Base-by-base conservation (phyloP, 2,888 invertebrate species). In the Ctenicera cuprea region DNA sequence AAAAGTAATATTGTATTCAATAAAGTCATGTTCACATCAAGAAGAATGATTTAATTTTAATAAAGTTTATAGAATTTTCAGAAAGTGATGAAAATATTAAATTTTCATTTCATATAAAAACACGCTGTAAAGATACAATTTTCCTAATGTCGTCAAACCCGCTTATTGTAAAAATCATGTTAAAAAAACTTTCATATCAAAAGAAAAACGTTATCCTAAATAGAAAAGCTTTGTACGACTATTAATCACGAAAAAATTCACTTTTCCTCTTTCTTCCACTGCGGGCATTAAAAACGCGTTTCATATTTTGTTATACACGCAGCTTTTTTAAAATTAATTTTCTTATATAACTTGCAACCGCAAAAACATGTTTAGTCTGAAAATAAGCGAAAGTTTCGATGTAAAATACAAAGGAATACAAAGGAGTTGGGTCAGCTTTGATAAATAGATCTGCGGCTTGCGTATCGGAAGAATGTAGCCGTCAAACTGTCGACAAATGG, bases 401-500 rank as follows among this genome's bases (percentile, higher is more conserved):
- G 52, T 65, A 65, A 52, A 52, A 41, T 52, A 52, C 37, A 67
- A 43, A 67, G 59, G 59, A 67, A 67, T 67, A 67, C 67, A 67
- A 67, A 67, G 41, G 59, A 45, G 57, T 30, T 48, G 54, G 63
- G 62, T 38, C 62, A 64, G 70, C 70, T 54, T 63, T 70, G 70
- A 70, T 64, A 70, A 70, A 70, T 70, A 70, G 63, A 63, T 54
- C 62, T 64, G 30, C 63, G 52, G 43, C 45, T 70, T 70, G 37
- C 62, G 63, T 62, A 63, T 50, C 62, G 70, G 54, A 64, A 54
- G 54, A 70, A 62, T 54, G 54, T 62, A 70, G 63, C 70, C 63
- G 70, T 70, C 70, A 70, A 70, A 70, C 63, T 54, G 70, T 63
- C 70, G 70, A 70, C 70, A 70, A 70, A 70, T 70, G 62, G 18